Base-by-base conservation (phyloP, 2,113 vertebrate species). In the Prietella phreatophila region DNA sequence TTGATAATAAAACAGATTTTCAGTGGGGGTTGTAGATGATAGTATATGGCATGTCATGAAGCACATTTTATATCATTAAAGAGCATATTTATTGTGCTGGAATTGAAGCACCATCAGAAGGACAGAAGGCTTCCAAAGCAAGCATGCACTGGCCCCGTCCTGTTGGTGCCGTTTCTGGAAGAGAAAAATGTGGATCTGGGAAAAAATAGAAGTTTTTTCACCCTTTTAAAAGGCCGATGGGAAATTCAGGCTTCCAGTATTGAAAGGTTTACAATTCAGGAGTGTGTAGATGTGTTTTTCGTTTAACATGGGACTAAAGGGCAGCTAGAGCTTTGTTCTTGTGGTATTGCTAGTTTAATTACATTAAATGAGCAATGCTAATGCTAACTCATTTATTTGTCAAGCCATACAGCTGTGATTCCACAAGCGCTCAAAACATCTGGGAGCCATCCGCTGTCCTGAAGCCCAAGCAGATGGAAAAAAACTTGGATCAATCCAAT, bases 381-480 rank as follows among this genome's bases (percentile, higher is more conserved):
- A 87, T 33, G 67, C n/a, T 36, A 8, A 61, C 10, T 15, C 42
- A 78, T 67, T 71, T 63, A 84, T 81, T 84, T 82, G 55, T 69
- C 88, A 39, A 69, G 50, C 25, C 53, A 88, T 60, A 91, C 94
- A 95, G 91, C 93, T 94, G 94, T 90, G 92, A 91, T 87, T 91
- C 87, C 88, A 89, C 91, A 89, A 88, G 89, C 76, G 89, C 90
- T 85, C 86, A 87, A 91, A 90, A 94, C 94, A 95, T 96, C 94
- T 95, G 95, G 93, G 93, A 93, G 89, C 75, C 92, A 94, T 94
- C 92, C 89, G 89, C 60, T 27, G 87, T 92, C 89, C 86, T 30
- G 87, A 92, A 93, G 89, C 91, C 83, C 67, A 47, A 89, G 83
- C 91, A 93, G 91, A 93, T 95, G 93, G 55, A 93, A 94, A 85